phyloP scores from a whole-genome alignment of 2,888 invertebrate species.

The Notodonta dromedarius region DNA sequence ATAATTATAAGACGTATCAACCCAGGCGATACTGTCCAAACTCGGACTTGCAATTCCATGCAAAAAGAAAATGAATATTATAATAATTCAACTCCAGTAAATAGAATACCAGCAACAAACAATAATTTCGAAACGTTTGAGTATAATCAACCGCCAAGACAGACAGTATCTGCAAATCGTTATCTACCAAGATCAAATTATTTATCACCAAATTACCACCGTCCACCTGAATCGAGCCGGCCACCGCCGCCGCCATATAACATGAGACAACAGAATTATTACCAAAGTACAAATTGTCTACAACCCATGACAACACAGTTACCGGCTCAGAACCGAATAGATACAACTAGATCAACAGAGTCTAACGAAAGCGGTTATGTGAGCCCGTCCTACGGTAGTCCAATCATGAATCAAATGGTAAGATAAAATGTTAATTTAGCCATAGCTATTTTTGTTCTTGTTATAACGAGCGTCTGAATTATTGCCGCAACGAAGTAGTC shows the following conservation, averaged over 20 bases:
- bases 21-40: neutral
- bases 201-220: neutral
- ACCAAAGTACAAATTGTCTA: neutral
- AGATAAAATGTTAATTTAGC: neutral
- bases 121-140: neutral
- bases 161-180: neutral
- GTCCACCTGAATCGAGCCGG: neutral
- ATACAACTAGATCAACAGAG: constrained; percentile 36
- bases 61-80: neutral
- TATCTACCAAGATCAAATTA: neutral
- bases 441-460: no score
- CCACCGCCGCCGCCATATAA: neutral
- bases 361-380: constrained; percentile 53
- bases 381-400: constrained; percentile 36
- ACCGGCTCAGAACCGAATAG: constrained; percentile 1
- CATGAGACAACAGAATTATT: neutral
- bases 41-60: neutral
- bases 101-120: neutral
- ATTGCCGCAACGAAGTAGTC: no score
- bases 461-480: no score
- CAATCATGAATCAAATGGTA: constrained; percentile 22
- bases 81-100: neutral
- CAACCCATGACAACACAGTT: neutral
- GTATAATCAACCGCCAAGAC: neutral
- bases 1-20: constrained; percentile 29